These are phyloP conservation scores for Epizoanthus stellaris DNA, from an alignment of 92 coral and sea anemone species.

Conservation along the genomic window DNA sequence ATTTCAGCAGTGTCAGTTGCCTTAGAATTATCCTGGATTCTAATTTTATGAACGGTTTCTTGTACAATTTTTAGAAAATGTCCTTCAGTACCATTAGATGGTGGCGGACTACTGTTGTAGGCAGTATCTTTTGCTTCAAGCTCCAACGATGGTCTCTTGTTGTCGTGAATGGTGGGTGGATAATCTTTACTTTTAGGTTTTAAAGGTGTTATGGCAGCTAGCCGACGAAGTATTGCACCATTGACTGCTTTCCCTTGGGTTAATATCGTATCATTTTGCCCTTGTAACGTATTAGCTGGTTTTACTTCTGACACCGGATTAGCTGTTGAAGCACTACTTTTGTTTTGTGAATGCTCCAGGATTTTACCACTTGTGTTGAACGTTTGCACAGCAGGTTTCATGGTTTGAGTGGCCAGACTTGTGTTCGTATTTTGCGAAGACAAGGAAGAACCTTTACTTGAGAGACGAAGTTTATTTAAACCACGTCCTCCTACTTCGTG, in stretches of 20 bases:
- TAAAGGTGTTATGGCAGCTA: no score
- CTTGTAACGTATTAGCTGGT: background rate
- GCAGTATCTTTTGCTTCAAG: background rate
- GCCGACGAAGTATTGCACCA: no score
- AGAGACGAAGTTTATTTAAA: no score
- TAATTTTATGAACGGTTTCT: background rate
- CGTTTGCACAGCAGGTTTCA: background rate
- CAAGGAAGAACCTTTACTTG: background rate
- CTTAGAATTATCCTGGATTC: background rate
- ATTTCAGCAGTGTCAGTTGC: conserved; percentile 3
- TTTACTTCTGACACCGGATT: background rate
- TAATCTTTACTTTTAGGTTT: no score
- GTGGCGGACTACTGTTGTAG: background rate
- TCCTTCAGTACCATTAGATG: background rate
- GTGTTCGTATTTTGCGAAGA: background rate
- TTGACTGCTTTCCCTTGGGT: no score
- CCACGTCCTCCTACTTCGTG: background rate
- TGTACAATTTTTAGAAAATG: background rate
- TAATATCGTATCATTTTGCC: no score
- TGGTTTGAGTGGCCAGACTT: background rate
- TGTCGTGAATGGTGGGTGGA: background rate
- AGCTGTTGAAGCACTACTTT: background rate
- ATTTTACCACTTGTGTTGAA: background rate
- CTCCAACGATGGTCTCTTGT: background rate
- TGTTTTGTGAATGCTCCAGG: background rate